A percentile compares a stretch with the other conserved stretches of the same genome.
phyloP scores from a whole-genome alignment of 2,113 vertebrate species.

The Vulpes vulpes region DNA sequence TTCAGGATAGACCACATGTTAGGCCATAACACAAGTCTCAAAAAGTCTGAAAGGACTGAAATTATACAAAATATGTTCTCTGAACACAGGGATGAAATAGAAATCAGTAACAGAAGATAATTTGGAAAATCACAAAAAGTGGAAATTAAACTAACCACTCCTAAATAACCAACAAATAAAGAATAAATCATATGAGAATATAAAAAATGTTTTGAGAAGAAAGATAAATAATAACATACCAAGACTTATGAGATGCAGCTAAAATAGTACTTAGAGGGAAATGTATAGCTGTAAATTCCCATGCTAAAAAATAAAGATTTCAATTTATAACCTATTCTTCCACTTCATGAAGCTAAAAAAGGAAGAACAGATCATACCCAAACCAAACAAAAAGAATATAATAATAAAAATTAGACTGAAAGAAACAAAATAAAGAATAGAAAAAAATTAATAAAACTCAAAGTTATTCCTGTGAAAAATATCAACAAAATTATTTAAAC shows the following conservation, averaged over 20 bases:
- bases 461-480: neutral
- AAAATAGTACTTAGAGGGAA: neutral
- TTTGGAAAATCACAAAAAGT: neutral
- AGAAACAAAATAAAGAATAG: neutral
- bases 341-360: neutral
- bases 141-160: neutral
- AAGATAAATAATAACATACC: neutral
- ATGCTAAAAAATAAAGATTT: neutral
- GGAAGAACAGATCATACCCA: neutral
- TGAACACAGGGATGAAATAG: neutral
- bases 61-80: neutral
- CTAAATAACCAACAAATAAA: neutral
- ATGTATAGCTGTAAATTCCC: neutral
- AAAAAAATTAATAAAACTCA: neutral
- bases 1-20: neutral
- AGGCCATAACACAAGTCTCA: constrained; percentile 9
- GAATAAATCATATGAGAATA: neutral
- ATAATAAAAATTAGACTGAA: neutral
- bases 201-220: neutral
- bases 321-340: neutral
- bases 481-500: neutral
- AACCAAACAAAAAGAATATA: neutral
- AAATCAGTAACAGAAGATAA: neutral
- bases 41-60: neutral
- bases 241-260: neutral